Percentiles rank a stretch among this genome's conserved stretches.
Evolutionary conservation across 1,140 invertebrate genomes (phyloP).

Genomic region (Meteorus sp.): DNA sequence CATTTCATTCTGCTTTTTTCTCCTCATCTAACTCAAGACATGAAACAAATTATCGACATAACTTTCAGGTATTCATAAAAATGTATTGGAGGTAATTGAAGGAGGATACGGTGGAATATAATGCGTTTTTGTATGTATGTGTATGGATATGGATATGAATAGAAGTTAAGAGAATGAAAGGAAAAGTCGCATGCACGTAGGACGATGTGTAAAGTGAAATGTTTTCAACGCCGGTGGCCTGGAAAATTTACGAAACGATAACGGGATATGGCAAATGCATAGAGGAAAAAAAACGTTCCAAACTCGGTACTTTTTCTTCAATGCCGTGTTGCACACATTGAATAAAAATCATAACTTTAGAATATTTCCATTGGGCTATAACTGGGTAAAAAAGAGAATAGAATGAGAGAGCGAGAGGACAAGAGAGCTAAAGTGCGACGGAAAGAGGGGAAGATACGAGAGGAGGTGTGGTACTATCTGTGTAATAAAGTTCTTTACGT

Average conservation of each 20-base stretch:
- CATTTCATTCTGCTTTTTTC: no score
- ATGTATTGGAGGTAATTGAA: not conserved
- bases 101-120: no score
- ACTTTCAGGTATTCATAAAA: not conserved
- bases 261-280: slow-evolving; percentile 14
- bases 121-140: not conserved
- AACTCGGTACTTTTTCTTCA: not conserved
- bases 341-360: slow-evolving; percentile 38
- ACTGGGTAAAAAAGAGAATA: no score
- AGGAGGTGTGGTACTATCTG: slow-evolving; percentile 22
- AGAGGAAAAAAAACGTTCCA: slow-evolving; percentile 2
- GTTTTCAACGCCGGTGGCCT: slow-evolving; percentile 12
- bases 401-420: slow-evolving; percentile 35
- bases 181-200: slow-evolving; percentile 18
- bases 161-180: slow-evolving; percentile 2
- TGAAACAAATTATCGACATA: no score
- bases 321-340: slow-evolving; percentile 1
- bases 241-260: slow-evolving; percentile 25
- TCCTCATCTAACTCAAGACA: no score
- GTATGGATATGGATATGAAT: not conserved
- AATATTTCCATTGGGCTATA: slow-evolving; percentile 56
- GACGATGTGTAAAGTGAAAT: slow-evolving; percentile 7
- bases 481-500: slow-evolving; percentile 57
- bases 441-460: no score
- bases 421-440: not conserved